Base-by-base conservation (phyloP, 2,113 vertebrate genomes). In the Hymenochirus boettgeri region DNA sequence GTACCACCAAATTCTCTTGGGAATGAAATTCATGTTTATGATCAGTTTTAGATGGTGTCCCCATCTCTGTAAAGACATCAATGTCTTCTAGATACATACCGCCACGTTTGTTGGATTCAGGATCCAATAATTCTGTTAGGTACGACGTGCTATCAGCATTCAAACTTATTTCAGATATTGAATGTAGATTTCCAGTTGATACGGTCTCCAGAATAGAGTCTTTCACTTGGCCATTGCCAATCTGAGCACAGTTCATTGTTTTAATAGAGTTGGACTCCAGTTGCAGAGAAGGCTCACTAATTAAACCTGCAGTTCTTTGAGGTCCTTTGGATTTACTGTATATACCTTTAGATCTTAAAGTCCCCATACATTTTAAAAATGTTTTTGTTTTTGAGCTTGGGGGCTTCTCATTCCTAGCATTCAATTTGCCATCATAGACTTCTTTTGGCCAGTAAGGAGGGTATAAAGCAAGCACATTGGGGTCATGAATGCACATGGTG, bases 61-160 rank as follows among this genome's bases (percentile, higher is more conserved):
- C 85, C 0, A 82, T 26, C 25, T 80, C 82, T 0, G 88, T 77
- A 62, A 90, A 87, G 65, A 97, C 79, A 50, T 93, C 90, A 52
- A 94, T 73, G 63, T 97, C 94, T 48, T 96, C 96, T 55, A 98
- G 74, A 73, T 97, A 99, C 85, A 94, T 85, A 62, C 94, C 94
- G 37, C 90, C 87, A 9, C 93, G 90, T 78, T 97, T 91, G 82
- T 84, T 87, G n/a, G 85, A 78, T 57, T 88, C 83, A n/a, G 88
- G 87, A 61, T 83, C 75, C 47, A 83, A 92, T 1, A 82, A 89
- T 29, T 93, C 93, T 75, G 91, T 93, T 69, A 89, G 52, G 76
- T 84, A 88, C 0, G 92, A 90, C 0, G 89, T 90, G 80, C 89
- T 92, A 50, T 87, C 85, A 0, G 81, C 74, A 7, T 91, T 91